Percentiles rank a stretch among this genome's conserved stretches.
These are phyloP conservation scores for Aphodius granarius DNA, from an alignment of 2,888 invertebrate genomes.

Conservation along the genomic window DNA sequence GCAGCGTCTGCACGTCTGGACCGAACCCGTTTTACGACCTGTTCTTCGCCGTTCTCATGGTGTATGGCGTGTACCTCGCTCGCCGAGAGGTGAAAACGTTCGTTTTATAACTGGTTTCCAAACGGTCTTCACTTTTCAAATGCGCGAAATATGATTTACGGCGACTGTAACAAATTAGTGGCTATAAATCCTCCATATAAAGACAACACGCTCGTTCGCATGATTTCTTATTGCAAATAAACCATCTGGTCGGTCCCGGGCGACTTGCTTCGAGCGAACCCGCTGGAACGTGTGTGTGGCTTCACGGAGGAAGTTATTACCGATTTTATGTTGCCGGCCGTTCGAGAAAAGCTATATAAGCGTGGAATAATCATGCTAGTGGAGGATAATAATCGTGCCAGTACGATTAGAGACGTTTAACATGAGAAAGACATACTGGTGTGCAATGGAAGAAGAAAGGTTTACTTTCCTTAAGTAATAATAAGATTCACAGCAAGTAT, in stretches of 20 bases:
- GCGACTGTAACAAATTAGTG: conserved; percentile 24
- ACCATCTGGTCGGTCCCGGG: conserved; percentile 2
- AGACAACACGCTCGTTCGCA: conserved; percentile 21
- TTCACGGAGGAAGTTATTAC: conserved; percentile 11
- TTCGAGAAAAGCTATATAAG: conserved; percentile 8
- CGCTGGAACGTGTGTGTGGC: conserved; percentile 6
- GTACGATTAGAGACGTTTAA: not conserved
- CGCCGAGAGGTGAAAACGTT: conserved; percentile 8
- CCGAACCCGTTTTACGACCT: conserved; percentile 30
- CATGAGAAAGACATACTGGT: not conserved
- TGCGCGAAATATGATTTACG: conserved; percentile 29
- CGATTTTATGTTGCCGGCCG: conserved; percentile 6
- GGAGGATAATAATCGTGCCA: not conserved
- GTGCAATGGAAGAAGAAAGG: not conserved
- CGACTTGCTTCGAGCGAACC: not conserved
- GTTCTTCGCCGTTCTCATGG: conserved; percentile 8
- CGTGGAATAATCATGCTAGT: conserved; percentile 6
- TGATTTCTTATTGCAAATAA: conserved; percentile 15
- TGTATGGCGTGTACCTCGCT: not conserved
- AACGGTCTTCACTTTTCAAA: conserved; percentile 28
- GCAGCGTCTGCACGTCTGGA: conserved; percentile 13
- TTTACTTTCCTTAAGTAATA: too few relatives aligned
- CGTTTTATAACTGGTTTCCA: conserved; percentile 28
- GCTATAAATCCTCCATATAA: conserved; percentile 25
- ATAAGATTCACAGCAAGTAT: too few relatives aligned